phyloP scores from a whole-genome alignment of 1,140 invertebrate species.

The Monomorium pharaonis region DNA sequence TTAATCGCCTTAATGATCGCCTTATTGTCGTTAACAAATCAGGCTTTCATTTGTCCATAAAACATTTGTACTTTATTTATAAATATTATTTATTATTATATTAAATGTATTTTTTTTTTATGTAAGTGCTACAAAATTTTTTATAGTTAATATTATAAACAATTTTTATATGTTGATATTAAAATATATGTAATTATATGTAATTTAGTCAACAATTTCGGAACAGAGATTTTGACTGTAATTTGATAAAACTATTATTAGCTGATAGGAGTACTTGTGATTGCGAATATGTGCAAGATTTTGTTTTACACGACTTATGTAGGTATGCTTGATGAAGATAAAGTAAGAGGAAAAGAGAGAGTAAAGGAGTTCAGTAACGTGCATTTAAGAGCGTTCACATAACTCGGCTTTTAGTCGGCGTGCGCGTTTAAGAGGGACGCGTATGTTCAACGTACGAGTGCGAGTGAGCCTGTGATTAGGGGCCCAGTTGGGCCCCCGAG shows the following conservation, averaged over 20 bases:
- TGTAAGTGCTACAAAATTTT: background rate
- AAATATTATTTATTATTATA: background rate
- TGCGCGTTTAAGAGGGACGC: constrained; percentile 70
- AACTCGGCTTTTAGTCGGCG: constrained; percentile 70
- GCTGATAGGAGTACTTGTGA: background rate
- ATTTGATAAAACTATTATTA: background rate
- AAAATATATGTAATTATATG: no score
- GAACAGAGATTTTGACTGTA: background rate
- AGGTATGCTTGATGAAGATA: background rate
- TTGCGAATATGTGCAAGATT: background rate
- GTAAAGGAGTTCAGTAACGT: constrained; percentile 64
- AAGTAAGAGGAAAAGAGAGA: constrained; percentile 7
- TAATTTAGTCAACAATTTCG: background rate
- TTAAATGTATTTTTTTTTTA: background rate
- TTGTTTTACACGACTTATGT: background rate
- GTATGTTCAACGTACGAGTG: constrained; percentile 68
- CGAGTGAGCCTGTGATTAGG: constrained; percentile 83
- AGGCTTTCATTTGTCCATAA: constrained; percentile 10
- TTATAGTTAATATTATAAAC: no score
- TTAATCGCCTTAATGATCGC: constrained; percentile 75
- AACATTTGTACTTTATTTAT: background rate
- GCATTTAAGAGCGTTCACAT: constrained; percentile 73
- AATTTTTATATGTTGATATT: no score
- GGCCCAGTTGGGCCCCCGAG: constrained; percentile 71
- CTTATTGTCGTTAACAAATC: constrained; percentile 69